Conservation (phyloP, 2,797 vertebrate species). For the Setipinna tenuifilis region DNA sequence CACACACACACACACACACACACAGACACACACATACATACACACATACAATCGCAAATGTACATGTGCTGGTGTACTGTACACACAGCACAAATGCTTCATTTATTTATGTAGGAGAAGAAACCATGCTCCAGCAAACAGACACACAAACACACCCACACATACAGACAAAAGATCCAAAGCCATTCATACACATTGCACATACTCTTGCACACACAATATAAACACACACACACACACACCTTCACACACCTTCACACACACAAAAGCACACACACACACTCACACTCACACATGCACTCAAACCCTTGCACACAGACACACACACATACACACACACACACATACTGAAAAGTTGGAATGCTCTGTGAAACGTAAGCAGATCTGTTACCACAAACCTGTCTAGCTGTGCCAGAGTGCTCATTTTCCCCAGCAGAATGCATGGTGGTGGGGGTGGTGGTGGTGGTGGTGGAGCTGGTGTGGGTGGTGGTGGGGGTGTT, state of each 20-base stretch:
- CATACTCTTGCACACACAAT: slow-evolving; percentile 27
- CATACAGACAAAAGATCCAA: slow-evolving; percentile 29
- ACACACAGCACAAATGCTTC: slow-evolving; percentile 3
- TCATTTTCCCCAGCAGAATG: slow-evolving; percentile 42
- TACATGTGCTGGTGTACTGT: background rate
- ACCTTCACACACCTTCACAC: background rate
- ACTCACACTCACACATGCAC: background rate
- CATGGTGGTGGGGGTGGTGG: background rate
- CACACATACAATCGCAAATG: background rate
- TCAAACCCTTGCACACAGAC: background rate
- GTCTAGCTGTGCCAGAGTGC: slow-evolving; percentile 33
- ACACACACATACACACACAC: background rate
- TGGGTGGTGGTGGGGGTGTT: too few species aligned
- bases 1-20: slow-evolving; percentile 59
- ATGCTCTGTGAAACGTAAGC: slow-evolving; percentile 45
- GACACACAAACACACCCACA: slow-evolving; percentile 39
- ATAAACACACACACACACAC: slow-evolving; percentile 36
- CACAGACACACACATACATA: slow-evolving; percentile 29
- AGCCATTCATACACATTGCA: background rate
- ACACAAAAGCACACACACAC: background rate
- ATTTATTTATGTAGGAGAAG: slow-evolving; percentile 27
- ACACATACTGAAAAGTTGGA: background rate
- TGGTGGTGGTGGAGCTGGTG: too few species aligned
- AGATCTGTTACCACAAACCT: slow-evolving; percentile 33
- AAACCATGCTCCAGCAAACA: slow-evolving; percentile 16